phyloP scores from a whole-genome alignment of 1,140 invertebrate species.

The Portunus trituberculatus region DNA sequence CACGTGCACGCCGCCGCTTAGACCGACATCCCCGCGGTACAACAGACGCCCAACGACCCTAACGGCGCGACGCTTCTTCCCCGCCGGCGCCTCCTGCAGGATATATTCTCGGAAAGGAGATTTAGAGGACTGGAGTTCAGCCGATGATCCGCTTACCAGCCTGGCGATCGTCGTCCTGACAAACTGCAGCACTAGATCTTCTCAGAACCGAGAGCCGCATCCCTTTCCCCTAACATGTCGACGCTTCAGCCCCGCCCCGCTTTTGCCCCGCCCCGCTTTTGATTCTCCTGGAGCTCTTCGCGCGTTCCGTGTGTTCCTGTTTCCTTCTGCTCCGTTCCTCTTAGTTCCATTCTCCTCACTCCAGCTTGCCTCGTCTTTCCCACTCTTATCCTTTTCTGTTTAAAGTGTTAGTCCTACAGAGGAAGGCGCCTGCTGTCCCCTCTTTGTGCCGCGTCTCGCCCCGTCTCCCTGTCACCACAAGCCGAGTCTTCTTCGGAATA shows the following conservation, averaged over 20 bases:
- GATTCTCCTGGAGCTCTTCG: too few relatives aligned
- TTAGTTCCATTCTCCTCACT: too few relatives aligned
- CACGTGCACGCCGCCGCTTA: background rate
- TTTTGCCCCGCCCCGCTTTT: too few relatives aligned
- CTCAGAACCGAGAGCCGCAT: background rate
- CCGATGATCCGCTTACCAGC: background rate
- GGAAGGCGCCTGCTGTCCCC: too few relatives aligned
- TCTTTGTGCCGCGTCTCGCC: too few relatives aligned
- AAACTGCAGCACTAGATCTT: conserved; percentile 22
- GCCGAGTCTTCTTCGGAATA: too few relatives aligned
- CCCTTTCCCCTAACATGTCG: background rate
- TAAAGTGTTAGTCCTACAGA: too few relatives aligned
- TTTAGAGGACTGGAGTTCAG: background rate
- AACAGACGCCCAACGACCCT: background rate
- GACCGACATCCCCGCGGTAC: background rate
- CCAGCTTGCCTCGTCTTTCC: too few relatives aligned
- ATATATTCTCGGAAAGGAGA: background rate
- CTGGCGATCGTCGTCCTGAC: conserved; percentile 8
- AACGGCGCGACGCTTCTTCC: background rate
- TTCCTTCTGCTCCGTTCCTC: too few relatives aligned
- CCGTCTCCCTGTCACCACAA: too few relatives aligned
- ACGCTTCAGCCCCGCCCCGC: background rate
- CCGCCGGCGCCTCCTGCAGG: background rate
- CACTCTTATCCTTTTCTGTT: too few relatives aligned
- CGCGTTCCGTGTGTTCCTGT: too few relatives aligned